Percentiles rank a stretch among this genome's conserved stretches.
Evolutionary conservation across 2,797 vertebrate species (phyloP).

Genomic region (Setipinna tenuifilis): DNA sequence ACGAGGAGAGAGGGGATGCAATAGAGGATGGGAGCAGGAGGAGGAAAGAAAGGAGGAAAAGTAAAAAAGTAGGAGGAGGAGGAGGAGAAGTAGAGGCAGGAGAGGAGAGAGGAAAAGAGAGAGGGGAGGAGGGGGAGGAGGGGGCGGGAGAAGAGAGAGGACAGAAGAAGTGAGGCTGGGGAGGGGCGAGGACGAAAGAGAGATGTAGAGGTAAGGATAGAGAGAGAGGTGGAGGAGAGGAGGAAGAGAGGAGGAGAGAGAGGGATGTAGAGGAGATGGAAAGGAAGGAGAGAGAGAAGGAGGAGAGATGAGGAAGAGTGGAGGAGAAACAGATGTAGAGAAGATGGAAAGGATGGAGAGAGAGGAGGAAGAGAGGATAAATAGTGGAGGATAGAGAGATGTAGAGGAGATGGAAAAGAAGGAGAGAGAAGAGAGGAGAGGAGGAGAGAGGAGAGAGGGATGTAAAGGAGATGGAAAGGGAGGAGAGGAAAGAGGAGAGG

Average conservation of each 20-base stretch:
- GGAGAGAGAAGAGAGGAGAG: no score
- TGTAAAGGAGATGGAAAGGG: conserved; percentile 48
- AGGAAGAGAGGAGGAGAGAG: not conserved
- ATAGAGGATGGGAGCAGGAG: not conserved
- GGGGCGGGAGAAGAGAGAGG: not conserved
- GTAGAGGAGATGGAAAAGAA: no score
- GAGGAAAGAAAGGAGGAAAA: not conserved
- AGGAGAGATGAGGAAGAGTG: no score
- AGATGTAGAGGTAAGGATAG: not conserved
- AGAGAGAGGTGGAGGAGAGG: not conserved
- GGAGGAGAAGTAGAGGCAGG: no score
- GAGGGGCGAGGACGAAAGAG: not conserved
- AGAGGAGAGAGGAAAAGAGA: no score
- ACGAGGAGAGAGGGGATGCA: not conserved
- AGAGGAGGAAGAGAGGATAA: no score
- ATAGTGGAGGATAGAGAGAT: no score
- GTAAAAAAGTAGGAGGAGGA: not conserved
- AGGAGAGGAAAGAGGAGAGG: not conserved
- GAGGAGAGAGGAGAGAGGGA: no score
- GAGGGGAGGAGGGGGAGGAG: no score
- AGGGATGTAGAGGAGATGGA: not conserved
- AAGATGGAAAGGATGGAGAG: no score
- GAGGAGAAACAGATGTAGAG: no score
- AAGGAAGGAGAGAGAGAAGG: no score
- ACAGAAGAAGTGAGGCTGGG: not conserved